phyloP scores from a whole-genome alignment of 1,140 invertebrate species.

The Nasonia longicornis region DNA sequence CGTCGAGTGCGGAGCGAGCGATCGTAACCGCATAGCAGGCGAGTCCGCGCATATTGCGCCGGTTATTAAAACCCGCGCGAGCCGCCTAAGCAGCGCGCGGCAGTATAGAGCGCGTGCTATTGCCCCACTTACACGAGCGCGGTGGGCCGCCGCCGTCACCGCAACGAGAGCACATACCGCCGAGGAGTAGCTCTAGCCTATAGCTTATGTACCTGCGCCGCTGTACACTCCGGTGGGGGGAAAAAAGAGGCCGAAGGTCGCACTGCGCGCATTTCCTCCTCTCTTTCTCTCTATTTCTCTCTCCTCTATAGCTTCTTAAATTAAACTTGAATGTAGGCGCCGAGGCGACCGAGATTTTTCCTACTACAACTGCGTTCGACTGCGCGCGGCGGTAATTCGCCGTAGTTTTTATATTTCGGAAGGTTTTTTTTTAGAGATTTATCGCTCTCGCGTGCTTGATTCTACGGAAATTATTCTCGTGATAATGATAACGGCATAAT shows the following conservation, averaged over 20 bases:
- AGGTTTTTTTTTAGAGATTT: no score
- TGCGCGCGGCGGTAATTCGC: no score
- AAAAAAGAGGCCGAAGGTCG: constrained; percentile 44
- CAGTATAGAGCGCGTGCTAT: constrained; percentile 15
- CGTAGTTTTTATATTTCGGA: no score
- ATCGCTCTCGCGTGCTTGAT: not conserved
- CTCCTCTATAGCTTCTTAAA: not conserved
- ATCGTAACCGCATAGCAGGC: not conserved
- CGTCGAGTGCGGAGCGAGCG: no score
- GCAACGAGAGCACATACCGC: constrained; percentile 14
- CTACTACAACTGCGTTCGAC: no score
- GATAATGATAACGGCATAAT: not conserved
- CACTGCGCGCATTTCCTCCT: not conserved
- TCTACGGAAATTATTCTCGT: not conserved
- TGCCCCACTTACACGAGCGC: constrained; percentile 38
- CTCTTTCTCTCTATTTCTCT: not conserved
- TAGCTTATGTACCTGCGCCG: not conserved
- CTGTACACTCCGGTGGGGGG: not conserved
- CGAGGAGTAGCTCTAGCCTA: not conserved
- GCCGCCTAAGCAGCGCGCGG: not conserved
- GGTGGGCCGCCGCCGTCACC: not conserved
- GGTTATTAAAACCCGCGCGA: constrained; percentile 38
- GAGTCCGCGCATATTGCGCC: constrained; percentile 37
- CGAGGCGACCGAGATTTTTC: not conserved
- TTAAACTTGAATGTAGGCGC: not conserved